Conservation (phyloP, 2,113 vertebrate species). For the Atlantisia rogersi region DNA sequence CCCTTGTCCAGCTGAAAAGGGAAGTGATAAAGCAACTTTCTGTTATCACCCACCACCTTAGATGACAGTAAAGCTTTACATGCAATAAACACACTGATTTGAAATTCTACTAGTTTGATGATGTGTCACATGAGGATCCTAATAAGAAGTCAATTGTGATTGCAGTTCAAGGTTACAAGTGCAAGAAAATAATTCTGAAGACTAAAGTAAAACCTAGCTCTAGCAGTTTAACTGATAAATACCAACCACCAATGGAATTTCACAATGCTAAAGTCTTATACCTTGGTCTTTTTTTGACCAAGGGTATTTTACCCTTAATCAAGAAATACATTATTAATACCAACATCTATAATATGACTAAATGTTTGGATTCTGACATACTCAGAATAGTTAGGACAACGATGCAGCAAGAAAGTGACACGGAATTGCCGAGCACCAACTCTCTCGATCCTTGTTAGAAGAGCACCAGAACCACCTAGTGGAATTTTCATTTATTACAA, state of each 20-base stretch:
- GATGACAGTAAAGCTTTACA: neutral
- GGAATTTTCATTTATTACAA: conserved; percentile 71
- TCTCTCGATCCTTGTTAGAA: conserved; percentile 2
- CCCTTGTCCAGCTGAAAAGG: too few relatives aligned
- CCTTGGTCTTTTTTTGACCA: neutral
- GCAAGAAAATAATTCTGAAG: neutral
- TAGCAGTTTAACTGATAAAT: neutral
- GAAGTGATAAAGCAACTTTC: neutral
- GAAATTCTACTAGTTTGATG: neutral
- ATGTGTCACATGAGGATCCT: neutral
- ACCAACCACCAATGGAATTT: neutral
- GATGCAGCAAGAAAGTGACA: neutral
- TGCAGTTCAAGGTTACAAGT: neutral
- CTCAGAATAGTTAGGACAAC: neutral
- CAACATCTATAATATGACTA: neutral
- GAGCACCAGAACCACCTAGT: conserved; percentile 79
- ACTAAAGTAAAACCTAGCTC: neutral
- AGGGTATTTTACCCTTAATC: neutral
- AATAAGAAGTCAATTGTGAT: neutral
- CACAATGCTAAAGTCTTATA: neutral
- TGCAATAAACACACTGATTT: neutral
- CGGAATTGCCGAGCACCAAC: neutral
- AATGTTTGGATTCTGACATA: neutral
- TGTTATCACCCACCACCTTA: neutral
- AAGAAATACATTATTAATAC: neutral